A percentile compares a stretch with the other conserved stretches of the same genome.
These are phyloP conservation scores for Cheilosia vulpina DNA, from an alignment of 2,888 invertebrate species.

Conservation along the genomic window DNA sequence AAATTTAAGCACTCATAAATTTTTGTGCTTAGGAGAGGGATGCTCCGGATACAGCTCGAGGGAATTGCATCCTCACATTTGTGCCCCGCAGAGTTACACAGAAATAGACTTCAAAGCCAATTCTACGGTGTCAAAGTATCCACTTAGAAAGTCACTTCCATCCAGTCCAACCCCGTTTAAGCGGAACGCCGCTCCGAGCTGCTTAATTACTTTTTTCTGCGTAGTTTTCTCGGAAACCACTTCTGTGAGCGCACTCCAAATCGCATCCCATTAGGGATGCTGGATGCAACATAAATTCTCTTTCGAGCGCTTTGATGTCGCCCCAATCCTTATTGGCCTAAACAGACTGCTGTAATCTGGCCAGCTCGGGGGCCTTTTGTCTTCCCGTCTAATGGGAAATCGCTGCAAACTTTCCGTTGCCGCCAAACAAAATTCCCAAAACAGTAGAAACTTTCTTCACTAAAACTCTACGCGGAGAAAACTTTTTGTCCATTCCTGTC, in stretches of 20 bases:
- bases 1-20: too few relatives aligned
- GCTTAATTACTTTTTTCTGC: too few relatives aligned
- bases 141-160: too few relatives aligned
- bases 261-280: conserved; percentile 28
- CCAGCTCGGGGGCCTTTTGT: conserved; percentile 35
- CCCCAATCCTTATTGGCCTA: conserved; percentile 47
- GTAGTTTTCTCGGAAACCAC: too few relatives aligned
- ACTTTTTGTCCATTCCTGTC: background rate
- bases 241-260: background rate
- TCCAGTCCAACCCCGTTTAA: too few relatives aligned
- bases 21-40: too few relatives aligned
- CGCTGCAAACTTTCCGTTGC: conserved; percentile 41
- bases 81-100: too few relatives aligned
- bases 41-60: too few relatives aligned
- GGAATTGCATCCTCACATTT: too few relatives aligned
- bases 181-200: too few relatives aligned
- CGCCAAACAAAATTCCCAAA: conserved; percentile 15
- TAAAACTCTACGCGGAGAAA: conserved; percentile 11
- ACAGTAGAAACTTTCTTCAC: conserved; percentile 39
- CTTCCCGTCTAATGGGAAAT: conserved; percentile 34
- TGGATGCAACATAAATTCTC: conserved; percentile 6
- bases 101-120: too few relatives aligned
- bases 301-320: conserved; percentile 33
- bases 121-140: too few relatives aligned
- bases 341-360: conserved; percentile 31